Evolutionary conservation across 2,888 invertebrate genomes (phyloP).

Genomic region (Diaphora mendica): DNA sequence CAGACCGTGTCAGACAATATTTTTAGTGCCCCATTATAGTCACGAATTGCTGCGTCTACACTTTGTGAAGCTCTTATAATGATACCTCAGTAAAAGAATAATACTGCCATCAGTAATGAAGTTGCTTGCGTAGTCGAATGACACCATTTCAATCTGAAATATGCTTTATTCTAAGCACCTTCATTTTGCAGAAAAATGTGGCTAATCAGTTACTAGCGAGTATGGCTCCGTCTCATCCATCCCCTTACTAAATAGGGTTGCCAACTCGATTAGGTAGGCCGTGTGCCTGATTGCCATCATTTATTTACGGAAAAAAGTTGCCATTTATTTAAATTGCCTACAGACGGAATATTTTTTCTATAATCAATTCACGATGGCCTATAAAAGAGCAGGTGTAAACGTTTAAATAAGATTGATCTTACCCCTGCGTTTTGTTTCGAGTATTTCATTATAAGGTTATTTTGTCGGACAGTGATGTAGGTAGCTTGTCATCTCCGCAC

Average conservation of each 20-base stretch:
- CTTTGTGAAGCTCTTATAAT: not conserved
- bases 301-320: not conserved
- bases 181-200: constrained; percentile 1
- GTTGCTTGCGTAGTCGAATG: not conserved
- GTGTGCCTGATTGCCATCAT: not conserved
- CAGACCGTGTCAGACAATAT: not conserved
- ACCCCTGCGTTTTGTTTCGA: not conserved
- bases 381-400: not conserved
- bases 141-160: not conserved
- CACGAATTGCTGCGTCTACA: not conserved
- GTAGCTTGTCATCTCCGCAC: not conserved
- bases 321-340: not conserved
- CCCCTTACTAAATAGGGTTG: not conserved
- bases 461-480: not conserved
- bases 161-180: not conserved
- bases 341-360: not conserved
- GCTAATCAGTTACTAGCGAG: constrained; percentile 1
- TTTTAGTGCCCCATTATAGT: constrained; percentile 1
- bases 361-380: not conserved
- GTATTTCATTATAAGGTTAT: not conserved
- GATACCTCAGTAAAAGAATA: not conserved
- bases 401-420: not conserved
- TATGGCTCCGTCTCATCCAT: not conserved
- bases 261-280: not conserved
- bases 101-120: not conserved